Base-by-base conservation (phyloP, 1,140 invertebrate genomes). In the Whitmania pigra region DNA sequence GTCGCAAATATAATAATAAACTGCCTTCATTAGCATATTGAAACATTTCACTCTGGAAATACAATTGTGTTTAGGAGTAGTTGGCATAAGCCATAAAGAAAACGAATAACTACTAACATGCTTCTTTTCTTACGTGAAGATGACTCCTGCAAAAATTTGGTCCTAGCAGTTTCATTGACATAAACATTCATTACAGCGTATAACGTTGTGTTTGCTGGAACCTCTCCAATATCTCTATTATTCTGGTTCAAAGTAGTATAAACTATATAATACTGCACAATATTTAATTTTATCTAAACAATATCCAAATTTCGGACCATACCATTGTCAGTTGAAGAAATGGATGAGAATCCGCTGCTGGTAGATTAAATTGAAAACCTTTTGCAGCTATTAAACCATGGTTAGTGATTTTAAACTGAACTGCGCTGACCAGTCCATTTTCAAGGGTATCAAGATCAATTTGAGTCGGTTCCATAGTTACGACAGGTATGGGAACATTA, bases 341-440 rank as follows among this genome's bases (percentile, higher is more conserved):
- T 29, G 75, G 74, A 69, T 76, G 75, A 60, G 53, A 57, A 13
- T 40, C 57, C 18, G 60, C 0, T 40, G 27, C 66, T 27, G 76
- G 76, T 29, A 77, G 66, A n/a, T 67, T n/a, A 69, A 77, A 75
- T 40, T 74, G 57, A 2, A 76, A 57, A 69, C 75, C 74, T 31
- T 76, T 71, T 40, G 76, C 76, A 31, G 75, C 53, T 27, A 77
- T 77, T 7, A 77, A 73, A 7, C 76, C 76, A 54, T 77, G 74
- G 57, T 77, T 77, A 22, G 74, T 76, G 15, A 76, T 69, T 17
- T 53, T 71, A 60, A 77, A 74, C 11, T 75, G 43, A 5, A 77
- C 71, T 17, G 40, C 69, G 22, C 72, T 63, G 18, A 40, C 57
- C 31, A 73, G 29, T 6, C 73, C 74, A 25, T 57, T 49, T 60